These are phyloP conservation scores for Campylorhamphus procurvoides DNA, from an alignment of 2,113 vertebrate species.

Conservation along the genomic window DNA sequence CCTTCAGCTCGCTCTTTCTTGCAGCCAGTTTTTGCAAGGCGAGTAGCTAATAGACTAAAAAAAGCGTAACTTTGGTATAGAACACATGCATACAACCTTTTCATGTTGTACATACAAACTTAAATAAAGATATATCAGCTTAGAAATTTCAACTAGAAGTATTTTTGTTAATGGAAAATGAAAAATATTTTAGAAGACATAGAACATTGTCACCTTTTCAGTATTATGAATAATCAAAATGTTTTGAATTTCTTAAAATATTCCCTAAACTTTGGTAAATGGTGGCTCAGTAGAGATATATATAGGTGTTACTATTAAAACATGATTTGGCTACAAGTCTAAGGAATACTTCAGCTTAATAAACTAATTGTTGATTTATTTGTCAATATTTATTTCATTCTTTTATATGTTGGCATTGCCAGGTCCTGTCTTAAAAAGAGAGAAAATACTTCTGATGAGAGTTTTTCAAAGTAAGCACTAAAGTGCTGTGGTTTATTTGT, in stretches of 20 bases:
- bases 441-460: neutral
- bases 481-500: neutral
- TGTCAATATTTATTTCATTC: neutral
- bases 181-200: neutral
- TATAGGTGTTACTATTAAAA: neutral
- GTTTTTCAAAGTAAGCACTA: neutral
- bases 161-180: neutral
- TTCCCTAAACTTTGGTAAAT: neutral
- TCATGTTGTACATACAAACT: neutral
- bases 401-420: neutral
- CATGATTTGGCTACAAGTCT: neutral
- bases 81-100: neutral
- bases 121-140: neutral
- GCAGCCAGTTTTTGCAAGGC: neutral
- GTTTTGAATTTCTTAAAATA: neutral
- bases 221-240: neutral
- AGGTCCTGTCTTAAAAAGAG: neutral
- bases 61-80: neutral
- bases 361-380: neutral
- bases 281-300: neutral
- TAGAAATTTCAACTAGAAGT: neutral
- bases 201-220: neutral
- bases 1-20: neutral
- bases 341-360: neutral
- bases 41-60: neutral